These are phyloP conservation scores for Miichthys miiuy DNA, from an alignment of 2,797 vertebrate species.

Conservation along the genomic window DNA sequence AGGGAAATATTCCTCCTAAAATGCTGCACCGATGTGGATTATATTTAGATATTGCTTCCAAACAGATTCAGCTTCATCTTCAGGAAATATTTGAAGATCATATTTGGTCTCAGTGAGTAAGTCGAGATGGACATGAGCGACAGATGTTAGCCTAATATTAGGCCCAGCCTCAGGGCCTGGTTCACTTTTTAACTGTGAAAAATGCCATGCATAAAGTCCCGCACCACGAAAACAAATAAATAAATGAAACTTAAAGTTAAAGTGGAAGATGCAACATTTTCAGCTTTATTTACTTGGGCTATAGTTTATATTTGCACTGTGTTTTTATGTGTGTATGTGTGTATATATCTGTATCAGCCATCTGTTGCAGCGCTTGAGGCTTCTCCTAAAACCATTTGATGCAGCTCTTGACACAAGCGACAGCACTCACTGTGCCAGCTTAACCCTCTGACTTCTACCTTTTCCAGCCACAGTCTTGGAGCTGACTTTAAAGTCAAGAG, in stretches of 20 bases:
- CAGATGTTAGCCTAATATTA: background rate
- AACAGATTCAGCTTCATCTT: background rate
- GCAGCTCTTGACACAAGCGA: conserved; percentile 47
- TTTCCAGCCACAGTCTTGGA: conserved; percentile 62
- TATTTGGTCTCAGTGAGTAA: background rate
- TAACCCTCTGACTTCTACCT: conserved; percentile 73
- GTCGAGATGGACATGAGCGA: background rate
- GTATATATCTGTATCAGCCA: background rate
- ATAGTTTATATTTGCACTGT: background rate
- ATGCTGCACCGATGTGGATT: background rate
- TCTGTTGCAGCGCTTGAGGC: conserved; percentile 31
- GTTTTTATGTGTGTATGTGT: background rate
- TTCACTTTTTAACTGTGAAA: conserved; percentile 1
- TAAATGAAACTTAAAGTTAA: background rate
- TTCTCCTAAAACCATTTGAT: conserved; percentile 19
- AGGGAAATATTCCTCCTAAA: background rate
- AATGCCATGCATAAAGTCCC: background rate
- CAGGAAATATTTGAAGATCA: background rate
- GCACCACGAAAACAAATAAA: background rate
- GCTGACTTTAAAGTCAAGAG: conserved; percentile 79
- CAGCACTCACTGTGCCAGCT: conserved; percentile 59
- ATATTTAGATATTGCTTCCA: background rate
- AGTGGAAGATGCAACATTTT: background rate
- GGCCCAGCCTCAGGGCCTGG: background rate
- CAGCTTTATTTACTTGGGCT: background rate